Evolutionary conservation across 1,140 invertebrate genomes (phyloP), one percentile per base, ranked within the genome.

Genomic region (Papilio glaucus): DNA sequence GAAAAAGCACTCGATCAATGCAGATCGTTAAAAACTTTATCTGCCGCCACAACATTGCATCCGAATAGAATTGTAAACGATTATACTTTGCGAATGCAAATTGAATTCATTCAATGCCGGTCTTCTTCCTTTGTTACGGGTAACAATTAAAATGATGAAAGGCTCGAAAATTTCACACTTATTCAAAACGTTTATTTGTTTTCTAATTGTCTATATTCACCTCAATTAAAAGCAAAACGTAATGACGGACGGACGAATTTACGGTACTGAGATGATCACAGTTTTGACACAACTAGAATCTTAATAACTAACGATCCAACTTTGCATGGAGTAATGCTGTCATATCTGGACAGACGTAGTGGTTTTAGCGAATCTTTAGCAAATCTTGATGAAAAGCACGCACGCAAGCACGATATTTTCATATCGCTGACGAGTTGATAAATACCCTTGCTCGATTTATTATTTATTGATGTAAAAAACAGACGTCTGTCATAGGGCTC

Each of bases 71-170:
- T 73, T 71, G 73, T 68, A 73, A 73, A 60, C 72, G 76, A 74
- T 74, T 78, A 74, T 78, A 60, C 65, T 78, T 80, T 77, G 76
- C 74, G 77, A 80, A 78, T 80, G 74, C 65, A 78, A 73, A 80
- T 74, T 72, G 72, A n/a, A n/a, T n/a, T n/a, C 72, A 76, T 77
- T 77, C 73, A 77, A 72, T 80, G 74, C 72, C 71, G 73, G 74
- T 73, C 71, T 76, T 77, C 76, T 80, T 76, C 73, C 78, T 87
- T 85, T 87, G 85, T 85, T 80, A 74, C 53, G 67, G 74, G 9
- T 9, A 83, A 77, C 85, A 87, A 87, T 87, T 85, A 85, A 85
- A 76, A 69, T 75, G 79, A 80, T 80, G 79, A 83, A 80, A 77
- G 71, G 65, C 72, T 39, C 63, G 39, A 65, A 76, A 77, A 76